Conservation (phyloP, 1,140 invertebrate genomes). For the Pemphigus obesinymphae region DNA sequence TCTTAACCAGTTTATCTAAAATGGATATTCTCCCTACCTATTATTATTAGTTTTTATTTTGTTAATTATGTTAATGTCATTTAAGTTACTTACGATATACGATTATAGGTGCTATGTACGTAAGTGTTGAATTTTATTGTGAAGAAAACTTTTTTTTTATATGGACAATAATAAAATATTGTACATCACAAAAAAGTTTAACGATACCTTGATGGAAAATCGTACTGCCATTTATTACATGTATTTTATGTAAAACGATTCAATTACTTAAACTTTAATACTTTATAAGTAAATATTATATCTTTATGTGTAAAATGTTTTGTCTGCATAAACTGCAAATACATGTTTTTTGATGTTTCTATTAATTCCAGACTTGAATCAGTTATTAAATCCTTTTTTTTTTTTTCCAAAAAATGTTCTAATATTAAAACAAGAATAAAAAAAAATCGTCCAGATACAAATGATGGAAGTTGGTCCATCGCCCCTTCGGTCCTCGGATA, state of each 20-base stretch:
- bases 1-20: slow-evolving; percentile 67
- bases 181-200: background rate
- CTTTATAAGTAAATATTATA: background rate
- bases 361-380: background rate
- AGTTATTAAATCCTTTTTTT: too few species aligned
- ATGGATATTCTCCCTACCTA: background rate
- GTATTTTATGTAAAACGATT: background rate
- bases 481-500: too few species aligned
- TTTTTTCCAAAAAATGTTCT: too few species aligned
- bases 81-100: background rate
- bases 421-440: too few species aligned
- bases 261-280: background rate
- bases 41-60: background rate
- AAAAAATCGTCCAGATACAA: too few species aligned
- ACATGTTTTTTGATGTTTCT: slow-evolving; percentile 10
- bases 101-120: slow-evolving; percentile 18
- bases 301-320: background rate
- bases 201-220: background rate
- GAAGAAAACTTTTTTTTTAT: background rate
- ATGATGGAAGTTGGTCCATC: too few species aligned
- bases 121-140: background rate
- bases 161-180: background rate
- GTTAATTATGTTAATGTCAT: background rate
- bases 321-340: background rate
- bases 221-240: background rate